phyloP scores from a whole-genome alignment of 2,113 vertebrate genomes.

The Sebastes fasciatus region DNA sequence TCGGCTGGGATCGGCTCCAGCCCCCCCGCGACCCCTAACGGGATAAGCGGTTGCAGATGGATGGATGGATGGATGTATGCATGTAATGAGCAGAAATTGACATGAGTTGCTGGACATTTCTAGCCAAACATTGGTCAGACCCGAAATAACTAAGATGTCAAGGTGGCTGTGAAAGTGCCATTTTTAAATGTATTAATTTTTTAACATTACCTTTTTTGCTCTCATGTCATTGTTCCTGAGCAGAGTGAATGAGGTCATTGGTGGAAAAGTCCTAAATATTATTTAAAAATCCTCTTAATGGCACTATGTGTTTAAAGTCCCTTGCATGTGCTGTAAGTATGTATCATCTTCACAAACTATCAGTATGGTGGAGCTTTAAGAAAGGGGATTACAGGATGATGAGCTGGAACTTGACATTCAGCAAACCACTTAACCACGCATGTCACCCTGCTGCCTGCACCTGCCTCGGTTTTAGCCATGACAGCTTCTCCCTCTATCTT shows the following conservation, averaged over 20 bases:
- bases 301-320: not conserved
- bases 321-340: not conserved
- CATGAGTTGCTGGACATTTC: not conserved
- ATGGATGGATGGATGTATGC: no score
- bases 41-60: no score
- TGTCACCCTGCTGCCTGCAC: slow-evolving; percentile 50
- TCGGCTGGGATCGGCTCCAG: no score
- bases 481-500: not conserved
- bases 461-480: slow-evolving; percentile 46
- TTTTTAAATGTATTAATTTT: not conserved
- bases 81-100: no score
- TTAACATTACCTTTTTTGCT: not conserved
- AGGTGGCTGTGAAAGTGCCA: not conserved
- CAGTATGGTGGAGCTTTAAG: slow-evolving; percentile 31
- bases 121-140: not conserved
- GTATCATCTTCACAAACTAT: slow-evolving; percentile 14
- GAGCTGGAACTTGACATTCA: slow-evolving; percentile 58
- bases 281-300: not conserved
- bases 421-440: slow-evolving; percentile 59
- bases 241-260: slow-evolving; percentile 1
- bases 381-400: slow-evolving; percentile 44
- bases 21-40: no score
- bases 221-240: not conserved
- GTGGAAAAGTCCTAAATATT: not conserved
- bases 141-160: slow-evolving; percentile 4